These are phyloP conservation scores for Gallinago paraguaiae DNA, from an alignment of 2,113 vertebrate genomes.

Conservation along the genomic window DNA sequence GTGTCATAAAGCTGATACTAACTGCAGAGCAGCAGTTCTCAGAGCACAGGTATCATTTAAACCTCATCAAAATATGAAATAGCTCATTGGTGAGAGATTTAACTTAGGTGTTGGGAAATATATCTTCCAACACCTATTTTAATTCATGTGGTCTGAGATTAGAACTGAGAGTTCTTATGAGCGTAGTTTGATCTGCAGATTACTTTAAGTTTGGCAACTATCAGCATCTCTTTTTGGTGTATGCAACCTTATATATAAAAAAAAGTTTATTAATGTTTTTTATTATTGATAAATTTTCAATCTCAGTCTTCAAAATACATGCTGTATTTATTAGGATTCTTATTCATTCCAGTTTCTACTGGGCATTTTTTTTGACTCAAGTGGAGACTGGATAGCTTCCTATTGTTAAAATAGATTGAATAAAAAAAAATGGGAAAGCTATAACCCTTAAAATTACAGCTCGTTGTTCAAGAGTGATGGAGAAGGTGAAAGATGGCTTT, in stretches of 20 bases:
- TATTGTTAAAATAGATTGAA: not conserved
- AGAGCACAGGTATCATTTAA: not conserved
- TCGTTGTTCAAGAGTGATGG: not conserved
- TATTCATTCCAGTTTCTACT: not conserved
- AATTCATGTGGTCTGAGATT: not conserved
- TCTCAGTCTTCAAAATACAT: not conserved
- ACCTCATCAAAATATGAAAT: slow-evolving; percentile 6
- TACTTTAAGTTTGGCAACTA: not conserved
- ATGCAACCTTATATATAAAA: not conserved
- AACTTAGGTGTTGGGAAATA: not conserved
- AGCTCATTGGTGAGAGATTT: not conserved
- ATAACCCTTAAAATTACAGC: not conserved
- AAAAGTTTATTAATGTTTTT: not conserved
- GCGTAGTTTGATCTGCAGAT: not conserved
- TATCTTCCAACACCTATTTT: not conserved
- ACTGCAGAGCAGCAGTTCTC: not conserved
- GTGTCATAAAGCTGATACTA: not conserved
- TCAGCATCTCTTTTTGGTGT: not conserved
- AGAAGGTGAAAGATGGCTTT: rapidly evolving
- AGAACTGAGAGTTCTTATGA: not conserved
- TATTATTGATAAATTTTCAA: not conserved
- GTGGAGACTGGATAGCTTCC: not conserved
- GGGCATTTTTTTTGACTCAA: not conserved
- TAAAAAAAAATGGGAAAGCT: not conserved
- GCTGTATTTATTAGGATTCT: not conserved